Percentiles rank a stretch among this genome's conserved stretches.
Evolutionary conservation across 2,797 vertebrate species (phyloP).

Genomic region (Mormyrus hasselquistii): DNA sequence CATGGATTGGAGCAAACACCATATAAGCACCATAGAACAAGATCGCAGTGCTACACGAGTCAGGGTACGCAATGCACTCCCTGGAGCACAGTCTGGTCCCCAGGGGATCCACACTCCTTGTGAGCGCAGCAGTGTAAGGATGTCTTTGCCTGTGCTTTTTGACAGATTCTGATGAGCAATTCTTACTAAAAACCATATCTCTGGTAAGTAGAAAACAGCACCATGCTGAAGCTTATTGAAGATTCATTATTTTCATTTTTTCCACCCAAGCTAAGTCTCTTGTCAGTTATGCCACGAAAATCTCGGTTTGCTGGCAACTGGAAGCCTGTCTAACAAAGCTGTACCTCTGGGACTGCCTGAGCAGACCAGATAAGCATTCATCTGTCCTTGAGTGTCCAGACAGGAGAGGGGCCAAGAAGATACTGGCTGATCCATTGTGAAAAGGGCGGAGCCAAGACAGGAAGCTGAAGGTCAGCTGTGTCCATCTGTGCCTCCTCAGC

Average conservation of each 20-base stretch:
- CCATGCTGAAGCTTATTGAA: background rate
- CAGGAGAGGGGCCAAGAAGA: background rate
- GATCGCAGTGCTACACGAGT: background rate
- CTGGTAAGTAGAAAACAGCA: background rate
- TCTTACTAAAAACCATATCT: background rate
- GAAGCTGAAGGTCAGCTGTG: slow-evolving; percentile 9
- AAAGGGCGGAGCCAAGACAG: background rate
- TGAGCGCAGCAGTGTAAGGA: background rate
- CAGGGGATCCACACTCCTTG: background rate
- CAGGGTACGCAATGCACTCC: background rate
- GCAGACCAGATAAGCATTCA: slow-evolving; percentile 14
- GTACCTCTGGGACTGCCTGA: background rate
- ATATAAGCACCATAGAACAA: background rate
- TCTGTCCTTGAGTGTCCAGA: background rate
- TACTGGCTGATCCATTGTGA: background rate
- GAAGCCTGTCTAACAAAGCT: slow-evolving; percentile 4
- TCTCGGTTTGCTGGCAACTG: slow-evolving; percentile 29
- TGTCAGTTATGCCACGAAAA: slow-evolving; percentile 13
- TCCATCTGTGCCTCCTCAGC: background rate
- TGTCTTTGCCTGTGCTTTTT: background rate
- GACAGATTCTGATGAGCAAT: background rate
- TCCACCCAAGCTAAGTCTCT: background rate
- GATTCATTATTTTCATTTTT: slow-evolving; percentile 1
- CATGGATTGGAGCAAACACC: background rate
- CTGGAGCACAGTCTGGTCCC: background rate